Percentiles rank a stretch among this genome's conserved stretches.
phyloP scores from a whole-genome alignment of 2,113 vertebrate species.

The Sceloporus undulatus region DNA sequence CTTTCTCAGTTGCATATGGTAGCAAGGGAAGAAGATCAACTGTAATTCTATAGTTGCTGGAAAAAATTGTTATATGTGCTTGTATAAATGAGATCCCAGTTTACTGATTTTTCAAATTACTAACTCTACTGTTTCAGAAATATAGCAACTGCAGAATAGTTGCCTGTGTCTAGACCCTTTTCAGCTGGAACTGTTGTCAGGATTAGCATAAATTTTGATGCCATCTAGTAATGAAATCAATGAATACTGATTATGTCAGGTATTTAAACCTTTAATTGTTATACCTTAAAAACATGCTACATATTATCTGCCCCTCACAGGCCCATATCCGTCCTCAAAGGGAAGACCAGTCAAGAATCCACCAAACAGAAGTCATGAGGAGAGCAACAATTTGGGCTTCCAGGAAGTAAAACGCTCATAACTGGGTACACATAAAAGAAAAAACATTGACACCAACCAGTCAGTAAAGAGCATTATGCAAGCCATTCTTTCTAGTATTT shows the following conservation, averaged over 20 bases:
- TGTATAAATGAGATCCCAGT: conserved; percentile 80
- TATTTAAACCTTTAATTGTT: conserved; percentile 85
- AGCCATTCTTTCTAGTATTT: conserved; percentile 1
- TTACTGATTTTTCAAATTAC: conserved; percentile 84
- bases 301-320: conserved; percentile 80
- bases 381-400: conserved; percentile 9
- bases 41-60: conserved; percentile 82
- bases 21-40: conserved; percentile 57
- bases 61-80: conserved; percentile 83
- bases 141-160: conserved; percentile 81
- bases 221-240: conserved; percentile 85
- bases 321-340: conserved; percentile 73
- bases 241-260: conserved; percentile 83
- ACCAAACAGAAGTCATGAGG: background rate
- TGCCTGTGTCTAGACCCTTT: conserved; percentile 80
- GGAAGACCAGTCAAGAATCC: conserved; percentile 57
- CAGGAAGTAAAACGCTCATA: conserved; percentile 21
- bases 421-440: background rate
- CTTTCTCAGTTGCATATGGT: too few species aligned
- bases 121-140: conserved; percentile 84
- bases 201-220: conserved; percentile 86
- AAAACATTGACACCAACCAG: background rate
- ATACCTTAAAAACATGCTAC: conserved; percentile 80
- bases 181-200: conserved; percentile 84
- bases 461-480: background rate